A percentile compares a stretch with the other conserved stretches of the same genome.
phyloP scores from a whole-genome alignment of 2,888 invertebrate genomes.

The Nemoura dubitans region DNA sequence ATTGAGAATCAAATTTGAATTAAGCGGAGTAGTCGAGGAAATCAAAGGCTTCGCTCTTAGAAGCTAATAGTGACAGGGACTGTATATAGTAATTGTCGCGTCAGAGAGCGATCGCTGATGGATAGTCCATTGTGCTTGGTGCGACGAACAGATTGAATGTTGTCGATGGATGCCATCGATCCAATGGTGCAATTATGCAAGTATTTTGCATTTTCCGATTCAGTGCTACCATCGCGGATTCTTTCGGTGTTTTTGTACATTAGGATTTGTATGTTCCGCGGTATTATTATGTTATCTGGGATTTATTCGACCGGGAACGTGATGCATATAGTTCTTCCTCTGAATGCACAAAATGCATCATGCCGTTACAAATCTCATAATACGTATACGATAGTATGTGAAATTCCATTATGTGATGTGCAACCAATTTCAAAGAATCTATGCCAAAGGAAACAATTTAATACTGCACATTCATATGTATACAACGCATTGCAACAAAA shows the following conservation, averaged over 20 bases:
- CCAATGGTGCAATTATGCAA: background rate
- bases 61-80: background rate
- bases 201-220: background rate
- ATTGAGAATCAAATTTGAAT: background rate
- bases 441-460: background rate
- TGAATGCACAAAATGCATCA: background rate
- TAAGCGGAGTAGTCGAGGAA: background rate
- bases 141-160: background rate
- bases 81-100: background rate
- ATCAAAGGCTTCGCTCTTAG: background rate
- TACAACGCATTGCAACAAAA: background rate
- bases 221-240: background rate
- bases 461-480: background rate
- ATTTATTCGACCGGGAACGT: background rate
- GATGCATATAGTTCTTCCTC: background rate
- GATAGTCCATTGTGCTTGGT: background rate
- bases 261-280: background rate
- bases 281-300: background rate
- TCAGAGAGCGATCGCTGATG: background rate
- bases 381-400: background rate
- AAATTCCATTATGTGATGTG: background rate
- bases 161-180: background rate
- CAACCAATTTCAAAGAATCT: background rate
- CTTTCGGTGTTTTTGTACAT: background rate
- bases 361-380: background rate